Conservation (phyloP, 2,797 vertebrate species). For the Carcharodon carcharias region DNA sequence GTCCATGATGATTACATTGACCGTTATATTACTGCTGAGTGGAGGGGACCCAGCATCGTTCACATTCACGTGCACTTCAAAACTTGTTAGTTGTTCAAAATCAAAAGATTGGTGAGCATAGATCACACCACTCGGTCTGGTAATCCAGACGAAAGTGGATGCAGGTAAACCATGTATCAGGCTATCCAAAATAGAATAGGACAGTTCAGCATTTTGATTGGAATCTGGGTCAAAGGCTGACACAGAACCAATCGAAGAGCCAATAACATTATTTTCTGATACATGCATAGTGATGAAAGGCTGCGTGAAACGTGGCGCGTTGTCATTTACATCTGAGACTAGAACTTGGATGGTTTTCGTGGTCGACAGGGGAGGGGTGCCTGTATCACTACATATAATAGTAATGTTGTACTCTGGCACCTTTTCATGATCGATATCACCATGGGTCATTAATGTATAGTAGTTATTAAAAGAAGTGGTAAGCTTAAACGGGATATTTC, state of each 20-base stretch:
- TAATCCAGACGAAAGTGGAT: conserved; percentile 46
- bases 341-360: neutral
- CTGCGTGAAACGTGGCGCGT: neutral
- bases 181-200: neutral
- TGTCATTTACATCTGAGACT: neutral
- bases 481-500: conserved; percentile 48
- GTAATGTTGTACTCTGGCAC: conserved; percentile 55
- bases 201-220: neutral
- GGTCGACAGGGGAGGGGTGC: conserved; percentile 30
- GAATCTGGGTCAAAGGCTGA: neutral
- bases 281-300: neutral
- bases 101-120: conserved; percentile 51
- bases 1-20: conserved; percentile 48
- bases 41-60: conserved; percentile 46
- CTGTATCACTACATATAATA: conserved; percentile 55
- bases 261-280: neutral
- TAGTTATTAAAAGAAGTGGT: conserved; percentile 49
- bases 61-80: conserved; percentile 41
- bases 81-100: conserved; percentile 50
- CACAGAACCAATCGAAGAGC: neutral
- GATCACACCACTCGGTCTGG: conserved; percentile 49
- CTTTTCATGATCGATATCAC: conserved; percentile 47
- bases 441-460: conserved; percentile 45
- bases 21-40: conserved; percentile 46
- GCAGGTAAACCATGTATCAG: neutral